Base-by-base conservation (phyloP, 2,797 vertebrate genomes). In the Epinephelus coioides region DNA sequence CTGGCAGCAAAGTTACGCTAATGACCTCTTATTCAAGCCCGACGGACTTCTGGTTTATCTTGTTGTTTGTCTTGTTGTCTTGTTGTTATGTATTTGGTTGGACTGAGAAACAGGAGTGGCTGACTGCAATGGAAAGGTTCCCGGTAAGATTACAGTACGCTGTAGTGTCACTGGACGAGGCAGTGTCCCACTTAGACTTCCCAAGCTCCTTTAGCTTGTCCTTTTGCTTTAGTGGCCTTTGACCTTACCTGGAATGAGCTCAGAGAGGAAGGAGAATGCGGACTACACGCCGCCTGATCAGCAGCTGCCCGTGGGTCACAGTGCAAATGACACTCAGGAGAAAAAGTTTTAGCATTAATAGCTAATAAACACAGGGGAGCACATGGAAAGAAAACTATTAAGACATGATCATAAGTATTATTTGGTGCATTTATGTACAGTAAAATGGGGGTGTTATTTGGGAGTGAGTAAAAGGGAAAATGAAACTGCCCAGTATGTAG, bases 131-230 rank as follows among this genome's bases (percentile, higher is more conserved):
- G 86, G 88, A 90, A 88, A 73, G 83, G 72, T 90, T 91, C 84
- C 84, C 40, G 81, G 90, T 92, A 89, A 91, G 91, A 91, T 91
- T 88, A 89, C 73, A 82, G 85, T 63, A 65, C 34, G 14, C 62
- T 78, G 74, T 71, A 61, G 82, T 88, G 81, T 88, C 74, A 69
- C 67, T 80, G 79, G 86, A 73, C 75, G 64, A 55, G 51, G 73
- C 69, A n/a, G 65, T 43, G 64, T 83, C 81, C 81, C 78, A 81
- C 61, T 88, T 87, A 69, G 76, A 83, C 74, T 66, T 70, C 47
- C 17, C 63, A 64, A 84, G 77, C 84, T 79, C 73, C 75, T 85
- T 89, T 79, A 84, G 75, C 73, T 44, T 69, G 81, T 88, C 66
- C 66, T 83, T 74, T 72, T 77, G 73, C 81, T 84, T 84, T 50